Percentiles rank a stretch among this genome's conserved stretches.
These are phyloP conservation scores for Falco concolor DNA, from an alignment of 2,797 vertebrate species.

Conservation along the genomic window DNA sequence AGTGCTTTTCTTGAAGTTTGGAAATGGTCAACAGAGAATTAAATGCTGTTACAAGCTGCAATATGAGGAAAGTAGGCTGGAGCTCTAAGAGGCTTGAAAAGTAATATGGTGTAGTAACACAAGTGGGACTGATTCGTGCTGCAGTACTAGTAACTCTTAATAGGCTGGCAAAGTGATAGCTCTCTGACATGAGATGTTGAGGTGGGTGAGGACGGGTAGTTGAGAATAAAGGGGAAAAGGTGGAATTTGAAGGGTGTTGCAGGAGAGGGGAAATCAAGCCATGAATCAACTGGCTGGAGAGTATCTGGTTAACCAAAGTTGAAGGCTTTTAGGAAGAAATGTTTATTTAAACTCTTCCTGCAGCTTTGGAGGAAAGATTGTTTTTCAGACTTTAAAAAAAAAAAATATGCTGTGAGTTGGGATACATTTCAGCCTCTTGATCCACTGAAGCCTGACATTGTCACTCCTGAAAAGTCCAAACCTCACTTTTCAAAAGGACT, in stretches of 20 bases:
- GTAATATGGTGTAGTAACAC: background rate
- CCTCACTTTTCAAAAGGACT: background rate
- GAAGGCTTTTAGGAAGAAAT: constrained; percentile 53
- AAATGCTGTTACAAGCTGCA: background rate
- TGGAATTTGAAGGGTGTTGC: background rate
- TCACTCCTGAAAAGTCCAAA: background rate
- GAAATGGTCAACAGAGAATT: background rate
- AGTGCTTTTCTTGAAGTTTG: background rate
- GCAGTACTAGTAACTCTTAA: background rate
- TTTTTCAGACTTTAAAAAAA: background rate
- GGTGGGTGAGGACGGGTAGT: background rate
- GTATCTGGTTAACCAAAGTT: constrained; percentile 53
- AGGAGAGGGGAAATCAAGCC: constrained; percentile 27
- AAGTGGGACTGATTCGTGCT: background rate
- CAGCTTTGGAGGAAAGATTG: constrained; percentile 34
- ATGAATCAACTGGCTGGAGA: constrained; percentile 49
- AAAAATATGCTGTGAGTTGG: background rate
- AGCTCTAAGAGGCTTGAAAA: background rate
- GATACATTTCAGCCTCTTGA: constrained; percentile 21
- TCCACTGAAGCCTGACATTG: background rate
- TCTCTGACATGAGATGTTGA: background rate
- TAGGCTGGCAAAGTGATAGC: background rate
- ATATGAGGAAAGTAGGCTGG: background rate
- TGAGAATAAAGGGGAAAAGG: background rate
- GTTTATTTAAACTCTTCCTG: constrained; percentile 62